Evolutionary conservation across 2,113 vertebrate species (phyloP), one percentile per base, ranked within the genome.

Genomic region (Apteryx owenii): DNA sequence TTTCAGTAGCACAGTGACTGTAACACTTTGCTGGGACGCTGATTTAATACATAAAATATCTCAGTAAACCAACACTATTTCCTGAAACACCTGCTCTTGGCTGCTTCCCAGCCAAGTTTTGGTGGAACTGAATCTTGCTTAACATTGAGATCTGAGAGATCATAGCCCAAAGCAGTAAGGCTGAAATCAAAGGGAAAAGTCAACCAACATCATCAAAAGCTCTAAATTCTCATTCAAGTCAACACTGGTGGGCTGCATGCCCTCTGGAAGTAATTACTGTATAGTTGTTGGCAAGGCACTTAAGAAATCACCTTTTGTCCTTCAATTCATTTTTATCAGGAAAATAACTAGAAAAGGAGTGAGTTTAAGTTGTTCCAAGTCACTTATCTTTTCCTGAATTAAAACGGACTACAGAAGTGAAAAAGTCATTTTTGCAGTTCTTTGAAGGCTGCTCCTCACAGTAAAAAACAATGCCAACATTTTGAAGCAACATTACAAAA

Each of bases 51-150:
- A 92, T 65, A 69, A 86, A 92, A 60, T 38, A 68, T 19, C 53
- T 65, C 66, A 76, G 70, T 53, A 91, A 83, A 88, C 44, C 28
- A 65, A 93, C 31, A 72, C 23, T 26, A 51, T 81, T 91, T 97
- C 85, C 87, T 46, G 29, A 83, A 96, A 94, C 85, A 96, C 82
- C 64, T 95, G 88, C 18, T 91, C 81, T 94, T 88, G 44, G 76
- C 92, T 95, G 89, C 85, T 93, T 89, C 76, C 36, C 53, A 66
- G 83, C 58, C 36, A 90, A 54, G 25, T 92, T 81, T 75, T 69
- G 88, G 81, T 51, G 68, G 78, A 70, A 89, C 23, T 65, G 76
- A 93, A 38, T 94, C 70, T 72, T 77, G n/a, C 38, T 92, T 81
- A 90, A 31, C 64, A 36, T 48, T 69, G 48, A 93, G 68, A 90